Evolutionary conservation across 1,140 invertebrate genomes (phyloP), one percentile per base, ranked within the genome.

Genomic region (Sminthurinus signatus): DNA sequence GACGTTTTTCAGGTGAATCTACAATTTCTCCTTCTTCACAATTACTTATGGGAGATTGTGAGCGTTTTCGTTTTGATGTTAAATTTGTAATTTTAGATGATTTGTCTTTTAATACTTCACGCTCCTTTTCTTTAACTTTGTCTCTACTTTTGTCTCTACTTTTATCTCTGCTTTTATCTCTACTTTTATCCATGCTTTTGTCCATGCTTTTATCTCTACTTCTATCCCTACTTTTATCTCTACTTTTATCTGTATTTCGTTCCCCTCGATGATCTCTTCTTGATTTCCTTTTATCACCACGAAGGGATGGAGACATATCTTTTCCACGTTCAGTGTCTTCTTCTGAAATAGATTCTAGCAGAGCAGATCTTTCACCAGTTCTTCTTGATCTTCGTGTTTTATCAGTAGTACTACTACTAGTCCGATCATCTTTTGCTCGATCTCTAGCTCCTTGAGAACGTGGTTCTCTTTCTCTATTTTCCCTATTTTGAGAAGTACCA

Each of bases 21-120:
- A 82, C 77, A 25, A 82, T 82, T 73, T 84, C 81, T 2, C 81
- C 81, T 64, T 82, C 80, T 74, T 80, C 79, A 62, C 72, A 74
- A 59, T 77, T 75, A 19, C 67, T 73, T 10, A 67, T 44, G n/a
- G 65, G 62, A 28, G 72, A 72, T 15, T 48, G 21, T 14, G 52
- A 65, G 21, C 62, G 39, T 29, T 31, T 43, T 27, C 62, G 17
- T 39, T 62, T 66, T 2, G n/a, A 10, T 21, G 23, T 19, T 36
- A 25, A 2, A 12, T 19, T 25, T 50, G 43, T 42, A 14, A n/a
- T 54, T 23, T 59, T 59, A n/a, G n/a, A n/a, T n/a, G n/a, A n/a
- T n/a, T n/a, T n/a, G n/a, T n/a, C n/a, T n/a, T n/a, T n/a, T n/a
- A n/a, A n/a, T n/a, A n/a, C n/a, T 4, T 36, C 60, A 17, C 21